Percentiles rank a stretch among this genome's conserved stretches.
phyloP scores from a whole-genome alignment of 2,888 invertebrate species.

The Tachystola acroxantha region DNA sequence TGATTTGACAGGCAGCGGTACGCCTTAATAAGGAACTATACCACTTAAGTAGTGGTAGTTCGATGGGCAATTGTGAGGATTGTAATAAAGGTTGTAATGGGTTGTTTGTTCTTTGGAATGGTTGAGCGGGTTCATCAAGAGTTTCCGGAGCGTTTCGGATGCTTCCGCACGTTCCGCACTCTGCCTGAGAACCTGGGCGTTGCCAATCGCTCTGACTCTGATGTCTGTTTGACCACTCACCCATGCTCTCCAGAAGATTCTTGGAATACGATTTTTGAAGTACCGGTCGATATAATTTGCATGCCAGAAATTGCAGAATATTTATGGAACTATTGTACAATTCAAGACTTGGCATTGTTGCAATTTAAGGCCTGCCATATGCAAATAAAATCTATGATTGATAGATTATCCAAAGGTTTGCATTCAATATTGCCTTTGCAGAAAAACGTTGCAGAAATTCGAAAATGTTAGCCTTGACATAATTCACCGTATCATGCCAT shows the following conservation, averaged over 20 bases:
- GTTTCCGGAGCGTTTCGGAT: slow-evolving; percentile 28
- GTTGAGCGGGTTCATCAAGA: slow-evolving; percentile 20
- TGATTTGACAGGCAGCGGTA: background rate
- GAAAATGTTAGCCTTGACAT: too few relatives aligned
- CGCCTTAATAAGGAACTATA: background rate
- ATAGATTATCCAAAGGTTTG: too few relatives aligned
- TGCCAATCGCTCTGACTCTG: slow-evolving; percentile 7
- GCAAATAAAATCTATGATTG: too few relatives aligned
- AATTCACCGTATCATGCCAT: background rate
- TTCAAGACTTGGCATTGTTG: too few relatives aligned
- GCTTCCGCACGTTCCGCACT: slow-evolving; percentile 45
- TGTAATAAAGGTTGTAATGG: slow-evolving; percentile 13
- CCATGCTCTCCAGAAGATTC: too few relatives aligned
- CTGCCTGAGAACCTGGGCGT: slow-evolving; percentile 50
- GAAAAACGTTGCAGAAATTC: too few relatives aligned
- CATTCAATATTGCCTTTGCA: too few relatives aligned
- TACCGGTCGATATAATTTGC: too few relatives aligned
- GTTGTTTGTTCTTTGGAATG: slow-evolving; percentile 23
- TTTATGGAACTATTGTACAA: too few relatives aligned
- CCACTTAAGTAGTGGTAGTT: background rate
- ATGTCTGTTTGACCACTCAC: background rate
- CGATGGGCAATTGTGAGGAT: slow-evolving; percentile 7
- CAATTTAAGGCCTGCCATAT: too few relatives aligned
- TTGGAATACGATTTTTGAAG: too few relatives aligned
- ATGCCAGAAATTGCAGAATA: too few relatives aligned